These are phyloP conservation scores for Python bivittatus DNA, from an alignment of 2,113 vertebrate species.

Conservation along the genomic window DNA sequence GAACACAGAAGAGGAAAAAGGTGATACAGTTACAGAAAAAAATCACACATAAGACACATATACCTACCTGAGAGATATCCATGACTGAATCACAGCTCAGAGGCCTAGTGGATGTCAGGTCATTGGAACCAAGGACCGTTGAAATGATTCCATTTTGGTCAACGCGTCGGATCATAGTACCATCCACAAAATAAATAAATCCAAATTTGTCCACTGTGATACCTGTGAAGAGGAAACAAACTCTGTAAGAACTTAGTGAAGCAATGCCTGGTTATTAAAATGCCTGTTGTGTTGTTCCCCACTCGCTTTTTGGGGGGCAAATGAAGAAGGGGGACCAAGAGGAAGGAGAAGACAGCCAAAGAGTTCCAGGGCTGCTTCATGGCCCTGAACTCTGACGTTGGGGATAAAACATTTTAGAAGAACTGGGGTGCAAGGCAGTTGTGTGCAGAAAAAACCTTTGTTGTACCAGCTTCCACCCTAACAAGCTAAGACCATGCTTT, in stretches of 20 bases:
- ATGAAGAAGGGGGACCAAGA: too few relatives aligned
- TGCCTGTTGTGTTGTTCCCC: too few relatives aligned
- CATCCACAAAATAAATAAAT: slow-evolving; percentile 95
- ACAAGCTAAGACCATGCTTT: too few relatives aligned
- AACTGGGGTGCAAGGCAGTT: too few relatives aligned
- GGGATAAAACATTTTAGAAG: too few relatives aligned
- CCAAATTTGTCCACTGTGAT: slow-evolving; percentile 96
- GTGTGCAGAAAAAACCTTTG: too few relatives aligned
- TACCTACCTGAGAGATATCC: slow-evolving; percentile 94
- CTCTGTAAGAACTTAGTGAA: not conserved
- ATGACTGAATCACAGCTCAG: slow-evolving; percentile 97
- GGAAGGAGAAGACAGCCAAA: too few relatives aligned
- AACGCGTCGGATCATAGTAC: slow-evolving; percentile 94
- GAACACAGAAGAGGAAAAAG: not conserved
- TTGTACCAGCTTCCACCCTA: too few relatives aligned
- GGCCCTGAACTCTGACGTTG: too few relatives aligned
- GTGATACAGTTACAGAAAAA: not conserved
- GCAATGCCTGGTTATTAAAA: too few relatives aligned
- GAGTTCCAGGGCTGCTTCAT: too few relatives aligned
- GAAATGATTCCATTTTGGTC: slow-evolving; percentile 98
- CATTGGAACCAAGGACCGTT: slow-evolving; percentile 94
- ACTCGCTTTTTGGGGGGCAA: too few relatives aligned
- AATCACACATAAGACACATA: not conserved
- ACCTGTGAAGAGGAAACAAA: slow-evolving; percentile 71
- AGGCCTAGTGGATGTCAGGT: slow-evolving; percentile 93